These are phyloP conservation scores for Aldabrachelys gigantea DNA, from an alignment of 2,113 vertebrate species.

Conservation along the genomic window DNA sequence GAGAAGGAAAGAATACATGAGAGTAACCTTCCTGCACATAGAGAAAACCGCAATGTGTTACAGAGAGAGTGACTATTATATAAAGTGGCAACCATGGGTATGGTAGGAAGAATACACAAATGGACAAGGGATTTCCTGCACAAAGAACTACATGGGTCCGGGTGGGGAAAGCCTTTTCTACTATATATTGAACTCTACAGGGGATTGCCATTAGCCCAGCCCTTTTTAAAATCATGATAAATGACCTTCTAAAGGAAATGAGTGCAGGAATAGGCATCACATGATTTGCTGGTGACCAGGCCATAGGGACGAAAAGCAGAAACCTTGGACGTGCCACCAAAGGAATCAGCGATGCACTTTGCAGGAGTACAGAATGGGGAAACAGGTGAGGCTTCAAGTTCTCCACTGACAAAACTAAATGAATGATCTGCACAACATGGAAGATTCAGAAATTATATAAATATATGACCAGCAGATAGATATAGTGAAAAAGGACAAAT, in stretches of 20 bases:
- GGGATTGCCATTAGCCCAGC: neutral
- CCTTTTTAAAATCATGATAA: neutral
- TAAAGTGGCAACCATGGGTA: neutral
- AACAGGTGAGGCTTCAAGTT: neutral
- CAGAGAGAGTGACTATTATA: neutral
- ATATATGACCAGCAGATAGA: neutral
- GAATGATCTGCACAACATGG: neutral
- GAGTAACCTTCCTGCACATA: neutral
- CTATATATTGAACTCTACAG: neutral
- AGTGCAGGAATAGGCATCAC: neutral
- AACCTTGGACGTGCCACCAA: neutral
- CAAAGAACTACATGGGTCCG: neutral
- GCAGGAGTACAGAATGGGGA: neutral
- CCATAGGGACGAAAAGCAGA: neutral
- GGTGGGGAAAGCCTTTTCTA: neutral
- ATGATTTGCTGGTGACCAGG: neutral
- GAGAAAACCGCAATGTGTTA: neutral
- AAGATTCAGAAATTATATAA: neutral
- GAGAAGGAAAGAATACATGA: neutral
- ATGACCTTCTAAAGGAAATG: neutral
- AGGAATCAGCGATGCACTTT: neutral
- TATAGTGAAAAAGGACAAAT: neutral
- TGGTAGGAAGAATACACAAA: neutral
- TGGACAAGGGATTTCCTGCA: neutral
- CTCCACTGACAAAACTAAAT: neutral